Evolutionary conservation across 2,888 invertebrate species (phyloP), one percentile per base, ranked within the genome.

Genomic region (Drosophila pseudotalamancana): DNA sequence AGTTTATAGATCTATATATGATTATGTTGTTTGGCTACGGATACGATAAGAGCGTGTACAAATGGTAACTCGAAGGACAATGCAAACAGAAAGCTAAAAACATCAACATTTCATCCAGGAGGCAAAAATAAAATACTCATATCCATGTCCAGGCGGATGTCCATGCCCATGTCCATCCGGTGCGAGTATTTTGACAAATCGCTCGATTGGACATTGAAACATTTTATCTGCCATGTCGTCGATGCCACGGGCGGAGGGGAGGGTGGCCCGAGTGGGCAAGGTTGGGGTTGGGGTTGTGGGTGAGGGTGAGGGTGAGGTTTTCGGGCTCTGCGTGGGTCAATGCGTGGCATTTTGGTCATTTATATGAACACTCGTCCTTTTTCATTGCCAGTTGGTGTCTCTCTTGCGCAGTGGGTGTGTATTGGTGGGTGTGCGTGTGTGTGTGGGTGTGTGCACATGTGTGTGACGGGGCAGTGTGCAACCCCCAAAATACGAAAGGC

Each of bases 131-230:
- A 77, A 69, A 73, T 35, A 18, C 60, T 29, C 59, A 29, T 66
- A 65, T 57, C 50, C 45, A 45, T 34, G 50, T 32, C 32, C 59
- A 46, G 56, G 74, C 35, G 53, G 23, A 64, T 59, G 45, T 72
- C 55, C 64, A 42, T 59, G 45, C 67, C 55, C 64, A 42, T 63
- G 78, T 70, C 57, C 74, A 77, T 79, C 40, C 62, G 62, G 77
- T 67, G 72, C 55, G 66, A 87, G 81, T 80, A 83, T 87, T 89
- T 89, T 89, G 90, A 89, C 87, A 89, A 89, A 89, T 89, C 64
- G 77, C 81, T 71, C 85, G 87, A 89, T 90, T 88, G 89, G 90
- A 88, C 89, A 87, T 87, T 89, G 89, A 88, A 89, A 85, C 89
- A 89, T 89, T 89, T 90, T 88, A 90, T 90, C 87, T 86, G 81